A percentile compares a stretch with the other conserved stretches of the same genome.
phyloP scores from a whole-genome alignment of 2,797 vertebrate species.

The Thaleichthys pacificus region DNA sequence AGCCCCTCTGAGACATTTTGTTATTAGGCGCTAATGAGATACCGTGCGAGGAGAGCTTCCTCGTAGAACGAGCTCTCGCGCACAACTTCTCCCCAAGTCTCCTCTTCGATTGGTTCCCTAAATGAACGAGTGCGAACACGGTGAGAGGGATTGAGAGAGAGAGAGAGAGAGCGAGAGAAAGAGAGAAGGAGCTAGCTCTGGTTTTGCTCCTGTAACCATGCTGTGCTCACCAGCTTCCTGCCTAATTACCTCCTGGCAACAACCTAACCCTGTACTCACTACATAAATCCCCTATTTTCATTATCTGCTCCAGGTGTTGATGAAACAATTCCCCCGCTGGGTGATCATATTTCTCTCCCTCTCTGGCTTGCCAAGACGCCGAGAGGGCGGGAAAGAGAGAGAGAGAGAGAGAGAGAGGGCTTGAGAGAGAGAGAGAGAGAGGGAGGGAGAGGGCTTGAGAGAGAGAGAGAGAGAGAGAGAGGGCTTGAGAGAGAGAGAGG shows the following conservation, averaged over 20 bases:
- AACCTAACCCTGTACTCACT: constrained; percentile 53
- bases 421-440: not conserved
- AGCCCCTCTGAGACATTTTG: constrained; percentile 36
- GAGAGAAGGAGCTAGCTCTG: constrained; percentile 2
- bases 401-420: no score
- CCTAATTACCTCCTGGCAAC: constrained; percentile 72
- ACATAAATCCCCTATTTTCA: constrained; percentile 71
- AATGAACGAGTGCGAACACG: constrained; percentile 35
- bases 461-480: not conserved
- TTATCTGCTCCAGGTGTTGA: constrained; percentile 75
- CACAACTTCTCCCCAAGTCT: constrained; percentile 26
- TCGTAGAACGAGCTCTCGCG: constrained; percentile 23
- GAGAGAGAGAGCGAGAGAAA: not conserved
- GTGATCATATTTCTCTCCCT: constrained; percentile 69
- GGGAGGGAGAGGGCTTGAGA: not conserved
- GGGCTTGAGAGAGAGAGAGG: constrained; percentile 10
- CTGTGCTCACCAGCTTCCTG: constrained; percentile 44
- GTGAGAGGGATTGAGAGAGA: not conserved
- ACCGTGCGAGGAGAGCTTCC: constrained; percentile 37
- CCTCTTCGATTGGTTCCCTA: constrained; percentile 35
- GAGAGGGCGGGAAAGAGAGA: constrained; percentile 39
- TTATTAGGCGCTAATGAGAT: constrained; percentile 55
- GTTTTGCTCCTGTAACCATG: constrained; percentile 5
- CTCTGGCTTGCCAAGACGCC: constrained; percentile 54
- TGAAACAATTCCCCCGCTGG: constrained; percentile 70